Evolutionary conservation across 2,113 vertebrate genomes (phyloP), one percentile per base, ranked within the genome.

Genomic region (Alectura lathami): DNA sequence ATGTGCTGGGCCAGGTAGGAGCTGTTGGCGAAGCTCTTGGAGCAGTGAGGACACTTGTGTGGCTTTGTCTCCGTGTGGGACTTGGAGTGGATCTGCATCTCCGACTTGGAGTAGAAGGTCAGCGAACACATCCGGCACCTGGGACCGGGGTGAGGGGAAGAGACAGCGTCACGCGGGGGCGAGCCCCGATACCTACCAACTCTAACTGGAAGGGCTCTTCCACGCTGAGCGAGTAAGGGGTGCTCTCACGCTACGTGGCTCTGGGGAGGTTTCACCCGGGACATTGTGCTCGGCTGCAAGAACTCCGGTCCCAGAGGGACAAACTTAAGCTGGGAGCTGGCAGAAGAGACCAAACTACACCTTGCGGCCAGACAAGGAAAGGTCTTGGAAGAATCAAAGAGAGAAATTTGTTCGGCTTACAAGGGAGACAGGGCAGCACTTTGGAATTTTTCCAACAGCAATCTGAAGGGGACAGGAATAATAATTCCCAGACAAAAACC

Each of bases 61-160:
- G 99, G 99, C 98, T 99, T 99, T 97, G 99, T 98, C 98, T 99
- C 99, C 34, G 99, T 99, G 96, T 99, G 99, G 96, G 99, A 99
- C 96, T 99, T 99, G 96, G 93, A 98, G 96, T 99, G 99, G 98
- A 99, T 99, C 98, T 99, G 99, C 99, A 99, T 99, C 98, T 99
- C 99, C 97, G 99, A 99, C 98, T 99, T 99, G 97, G 98, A 99
- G 98, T 99, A 99, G 99, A 99, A 99, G 97, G 99, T 99, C 98
- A 99, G 98, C 92, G 99, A 99, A 98, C 99, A 99, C 99, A 99
- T 99, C 98, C 99, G 98, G 98, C 99, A 99, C 98, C 99, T 99
- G 95, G 93, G 97, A 97, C 95, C 97, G 95, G 93, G 91, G 74
- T 1, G 91, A 97, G 96, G 97, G 92, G 93, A 94, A 96, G 93